Percentiles rank a stretch among this genome's conserved stretches.
These are phyloP conservation scores for Tachina lurida DNA, from an alignment of 2,888 invertebrate species.

Conservation along the genomic window DNA sequence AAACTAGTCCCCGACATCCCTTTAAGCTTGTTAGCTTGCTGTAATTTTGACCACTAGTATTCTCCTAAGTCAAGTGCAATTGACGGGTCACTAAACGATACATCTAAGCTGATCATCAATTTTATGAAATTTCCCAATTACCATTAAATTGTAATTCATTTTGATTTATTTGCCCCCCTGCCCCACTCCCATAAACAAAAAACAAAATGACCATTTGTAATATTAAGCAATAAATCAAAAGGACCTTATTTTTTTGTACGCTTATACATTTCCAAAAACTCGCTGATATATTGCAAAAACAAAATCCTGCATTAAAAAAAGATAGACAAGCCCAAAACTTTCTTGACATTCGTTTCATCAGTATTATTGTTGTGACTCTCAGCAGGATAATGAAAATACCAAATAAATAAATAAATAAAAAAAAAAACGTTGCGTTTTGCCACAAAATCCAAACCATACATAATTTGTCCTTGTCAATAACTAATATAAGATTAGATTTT, in stretches of 20 bases:
- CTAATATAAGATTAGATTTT: not conserved
- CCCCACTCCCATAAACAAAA: not conserved
- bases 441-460: slow-evolving; percentile 35
- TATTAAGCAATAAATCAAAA: slow-evolving; percentile 65
- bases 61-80: too few species aligned
- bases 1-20: too few species aligned
- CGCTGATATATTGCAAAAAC: slow-evolving; percentile 12
- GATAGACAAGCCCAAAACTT: not conserved
- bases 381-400: not conserved
- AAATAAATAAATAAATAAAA: not conserved
- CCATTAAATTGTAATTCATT: slow-evolving; percentile 27
- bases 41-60: too few species aligned
- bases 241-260: slow-evolving; percentile 25
- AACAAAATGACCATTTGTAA: slow-evolving; percentile 36
- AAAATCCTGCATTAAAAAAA: slow-evolving; percentile 25
- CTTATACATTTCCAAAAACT: not conserved
- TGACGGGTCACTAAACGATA: not conserved
- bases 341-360: slow-evolving; percentile 39
- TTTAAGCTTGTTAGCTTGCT: too few species aligned
- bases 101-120: not conserved
- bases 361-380: slow-evolving; percentile 31
- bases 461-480: slow-evolving; percentile 65
- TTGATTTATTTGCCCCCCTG: slow-evolving; percentile 18
- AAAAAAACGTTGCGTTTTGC: slow-evolving; percentile 8
- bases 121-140: slow-evolving; percentile 47